Conservation (phyloP, 64 coral and sea anemone species). For the Pocillopora verrucosa region DNA sequence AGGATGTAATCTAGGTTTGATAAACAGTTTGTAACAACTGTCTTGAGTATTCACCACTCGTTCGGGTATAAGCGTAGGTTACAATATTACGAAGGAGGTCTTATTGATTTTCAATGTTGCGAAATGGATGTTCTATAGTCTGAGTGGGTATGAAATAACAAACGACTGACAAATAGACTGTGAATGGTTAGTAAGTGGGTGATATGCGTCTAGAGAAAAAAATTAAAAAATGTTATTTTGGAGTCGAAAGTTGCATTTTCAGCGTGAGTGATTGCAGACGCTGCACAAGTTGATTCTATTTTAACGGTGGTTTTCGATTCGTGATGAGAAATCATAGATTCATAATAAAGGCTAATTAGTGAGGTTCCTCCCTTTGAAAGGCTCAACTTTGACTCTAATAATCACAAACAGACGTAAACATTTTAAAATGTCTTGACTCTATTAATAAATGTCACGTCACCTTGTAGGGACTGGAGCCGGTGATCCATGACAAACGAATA, state of each 20-base stretch:
- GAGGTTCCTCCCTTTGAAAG: neutral
- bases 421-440: constrained; percentile 31
- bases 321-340: neutral
- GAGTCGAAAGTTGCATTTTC: neutral
- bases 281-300: neutral
- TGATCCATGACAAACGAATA: neutral
- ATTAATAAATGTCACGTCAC: constrained; percentile 48
- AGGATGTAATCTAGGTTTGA: neutral
- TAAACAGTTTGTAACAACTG: neutral
- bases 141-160: neutral
- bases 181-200: neutral
- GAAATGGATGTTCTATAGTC: neutral
- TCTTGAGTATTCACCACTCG: neutral
- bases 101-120: neutral
- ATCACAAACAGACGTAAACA: constrained; percentile 32
- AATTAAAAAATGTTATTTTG: neutral
- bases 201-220: neutral
- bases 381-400: constrained; percentile 3
- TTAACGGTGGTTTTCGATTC: neutral
- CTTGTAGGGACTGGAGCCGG: constrained; percentile 17
- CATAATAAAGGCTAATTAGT: constrained; percentile 12
- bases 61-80: neutral
- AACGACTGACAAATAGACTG: neutral
- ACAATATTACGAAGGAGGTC: neutral
- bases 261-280: neutral